These are phyloP conservation scores for Arctia plantaginis DNA, from an alignment of 2,888 invertebrate species.

Conservation along the genomic window DNA sequence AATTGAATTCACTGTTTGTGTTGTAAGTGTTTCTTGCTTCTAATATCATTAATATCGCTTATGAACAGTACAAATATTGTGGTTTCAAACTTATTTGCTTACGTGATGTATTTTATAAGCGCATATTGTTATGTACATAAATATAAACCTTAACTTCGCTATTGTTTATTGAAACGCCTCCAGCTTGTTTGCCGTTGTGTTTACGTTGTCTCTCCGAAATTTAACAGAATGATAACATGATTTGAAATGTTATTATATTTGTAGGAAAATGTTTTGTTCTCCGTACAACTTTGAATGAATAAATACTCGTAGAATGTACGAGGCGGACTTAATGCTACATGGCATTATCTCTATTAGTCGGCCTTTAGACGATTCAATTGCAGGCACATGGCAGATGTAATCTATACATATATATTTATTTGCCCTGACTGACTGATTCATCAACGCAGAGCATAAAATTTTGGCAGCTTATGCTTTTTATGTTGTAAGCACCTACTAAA, in stretches of 20 bases:
- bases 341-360: too few relatives aligned
- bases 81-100: constrained; percentile 30
- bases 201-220: not conserved
- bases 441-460: too few relatives aligned
- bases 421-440: too few relatives aligned
- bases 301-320: not conserved
- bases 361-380: too few relatives aligned
- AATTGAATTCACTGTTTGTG: not conserved
- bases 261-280: not conserved
- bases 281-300: not conserved
- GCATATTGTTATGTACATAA: constrained; percentile 14
- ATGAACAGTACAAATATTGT: constrained; percentile 14
- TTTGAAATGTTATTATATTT: constrained; percentile 13
- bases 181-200: constrained; percentile 14
- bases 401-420: too few relatives aligned
- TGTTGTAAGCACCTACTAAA: too few relatives aligned
- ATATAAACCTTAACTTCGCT: not conserved
- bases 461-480: too few relatives aligned
- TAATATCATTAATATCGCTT: constrained; percentile 9
- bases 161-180: constrained; percentile 14
- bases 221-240: constrained; percentile 5
- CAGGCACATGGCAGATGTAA: too few relatives aligned
- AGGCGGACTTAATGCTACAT: too few relatives aligned
- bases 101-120: constrained; percentile 20
- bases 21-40: constrained; percentile 26